A percentile compares a stretch with the other conserved stretches of the same genome.
Evolutionary conservation across 2,113 vertebrate species (phyloP).

Genomic region (Sterna hirundo): DNA sequence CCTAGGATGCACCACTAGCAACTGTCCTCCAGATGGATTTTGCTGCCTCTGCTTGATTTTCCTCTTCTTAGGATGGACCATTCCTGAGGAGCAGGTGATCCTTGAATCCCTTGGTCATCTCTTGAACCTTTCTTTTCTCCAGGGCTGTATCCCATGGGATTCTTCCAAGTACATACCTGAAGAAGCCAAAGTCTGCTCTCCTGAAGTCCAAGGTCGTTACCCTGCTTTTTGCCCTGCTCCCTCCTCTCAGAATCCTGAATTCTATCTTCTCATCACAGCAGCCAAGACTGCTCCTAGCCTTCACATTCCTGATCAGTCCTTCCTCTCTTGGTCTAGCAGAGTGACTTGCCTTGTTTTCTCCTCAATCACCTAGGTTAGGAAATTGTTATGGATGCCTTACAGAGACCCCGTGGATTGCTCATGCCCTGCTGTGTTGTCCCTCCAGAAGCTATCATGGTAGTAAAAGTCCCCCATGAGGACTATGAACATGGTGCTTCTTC

Average conservation of each 20-base stretch:
- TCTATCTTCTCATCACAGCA: background rate
- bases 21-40: background rate
- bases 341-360: background rate
- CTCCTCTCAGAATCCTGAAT: background rate
- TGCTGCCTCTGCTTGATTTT: background rate
- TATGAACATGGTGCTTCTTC: background rate
- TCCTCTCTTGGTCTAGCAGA: background rate
- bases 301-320: background rate
- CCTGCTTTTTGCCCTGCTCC: background rate
- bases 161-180: background rate
- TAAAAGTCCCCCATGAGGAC: background rate
- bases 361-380: background rate
- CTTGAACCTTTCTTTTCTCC: background rate
- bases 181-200: background rate
- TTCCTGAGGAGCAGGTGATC: background rate
- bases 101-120: background rate
- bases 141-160: background rate
- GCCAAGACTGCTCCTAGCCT: background rate
- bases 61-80: background rate
- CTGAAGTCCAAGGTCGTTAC: background rate
- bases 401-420: background rate
- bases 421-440: background rate
- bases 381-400: background rate
- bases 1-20: background rate
- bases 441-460: background rate